A percentile compares a stretch with the other conserved stretches of the same genome.
These are phyloP conservation scores for Diadema setosum DNA, from an alignment of 35 echinoderm and acorn worm species.

Conservation along the genomic window DNA sequence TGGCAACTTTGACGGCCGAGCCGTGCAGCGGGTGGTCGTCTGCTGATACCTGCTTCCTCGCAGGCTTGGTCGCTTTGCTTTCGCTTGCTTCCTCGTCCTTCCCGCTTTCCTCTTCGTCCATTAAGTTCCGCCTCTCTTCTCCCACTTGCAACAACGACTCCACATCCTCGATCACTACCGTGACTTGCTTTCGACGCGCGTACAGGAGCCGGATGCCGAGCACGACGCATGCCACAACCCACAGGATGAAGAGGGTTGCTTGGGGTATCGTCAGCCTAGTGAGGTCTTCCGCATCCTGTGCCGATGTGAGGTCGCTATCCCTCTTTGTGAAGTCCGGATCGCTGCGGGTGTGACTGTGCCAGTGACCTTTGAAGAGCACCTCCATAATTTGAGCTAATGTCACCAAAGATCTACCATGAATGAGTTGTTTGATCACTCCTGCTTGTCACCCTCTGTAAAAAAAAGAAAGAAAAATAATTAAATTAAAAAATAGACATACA, in stretches of 20 bases:
- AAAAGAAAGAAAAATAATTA: no score
- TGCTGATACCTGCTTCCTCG: neutral
- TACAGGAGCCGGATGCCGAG: constrained; percentile 4
- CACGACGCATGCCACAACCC: constrained; percentile 32
- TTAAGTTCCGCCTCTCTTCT: neutral
- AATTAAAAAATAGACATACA: no score
- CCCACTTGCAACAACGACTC: neutral
- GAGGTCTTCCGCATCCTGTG: neutral
- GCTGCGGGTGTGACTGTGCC: neutral
- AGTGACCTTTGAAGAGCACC: neutral
- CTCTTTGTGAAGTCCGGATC: neutral
- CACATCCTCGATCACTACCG: neutral
- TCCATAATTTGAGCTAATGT: neutral
- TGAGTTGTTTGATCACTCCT: no score
- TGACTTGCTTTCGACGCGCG: neutral
- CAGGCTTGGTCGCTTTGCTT: neutral
- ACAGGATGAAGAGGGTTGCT: constrained; percentile 34
- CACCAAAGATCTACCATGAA: no score
- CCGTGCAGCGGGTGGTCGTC: no score
- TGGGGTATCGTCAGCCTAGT: constrained; percentile 35
- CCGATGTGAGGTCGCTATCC: neutral
- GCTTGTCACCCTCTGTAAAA: no score
- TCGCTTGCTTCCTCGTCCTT: neutral
- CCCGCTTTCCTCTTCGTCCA: neutral
- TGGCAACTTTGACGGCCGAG: no score